Base-by-base conservation (phyloP, 2,797 vertebrate genomes). In the Clarias laeviceps region DNA sequence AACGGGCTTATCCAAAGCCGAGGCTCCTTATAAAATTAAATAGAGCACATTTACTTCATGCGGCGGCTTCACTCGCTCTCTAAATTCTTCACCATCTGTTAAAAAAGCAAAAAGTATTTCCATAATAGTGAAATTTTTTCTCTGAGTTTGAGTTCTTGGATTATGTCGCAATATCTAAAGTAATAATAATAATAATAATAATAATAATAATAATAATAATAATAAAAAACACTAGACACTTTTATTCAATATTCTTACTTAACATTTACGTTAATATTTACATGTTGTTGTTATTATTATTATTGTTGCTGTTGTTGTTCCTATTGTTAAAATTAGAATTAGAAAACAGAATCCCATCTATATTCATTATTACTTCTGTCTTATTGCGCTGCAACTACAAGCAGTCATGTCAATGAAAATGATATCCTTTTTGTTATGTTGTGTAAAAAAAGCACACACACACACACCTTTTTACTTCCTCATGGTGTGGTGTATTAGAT, bases 1-100 rank as follows among this genome's bases (percentile, higher is more conserved):
- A 87, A 83, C 82, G 15, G 45, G 40, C n/a, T 78, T 73, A 72
- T 81, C 81, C 70, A 87, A 85, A 88, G 57, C 80, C 83, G 37
- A 57, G 27, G 1, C 27, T 82, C 65, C 77, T 61, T 81, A 84
- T 86, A 54, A 84, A 88, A 56, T 65, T 5, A 68, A 89, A 80
- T 32, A 82, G 40, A 87, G 80, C 59, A 73, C 65, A 73, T 32
- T 82, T 83, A 59, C 56, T 37, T 62, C 22, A 24, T 65, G 40
- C 70, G 50, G 37, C 32, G 66, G 20, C 50, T 72, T n/a, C 24
- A 45, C 61, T 27, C 57, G 54, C 20, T 57, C 17, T 29, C 24
- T 15, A 22, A 45, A 50, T 64, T 50, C 32, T 62, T 29, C 15
- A 9, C 37, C 34, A 50, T 22, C 29, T 80, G 15, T 85, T 54